These are phyloP conservation scores for Pampusana beccarii DNA, from an alignment of 2,113 vertebrate species.

Conservation along the genomic window DNA sequence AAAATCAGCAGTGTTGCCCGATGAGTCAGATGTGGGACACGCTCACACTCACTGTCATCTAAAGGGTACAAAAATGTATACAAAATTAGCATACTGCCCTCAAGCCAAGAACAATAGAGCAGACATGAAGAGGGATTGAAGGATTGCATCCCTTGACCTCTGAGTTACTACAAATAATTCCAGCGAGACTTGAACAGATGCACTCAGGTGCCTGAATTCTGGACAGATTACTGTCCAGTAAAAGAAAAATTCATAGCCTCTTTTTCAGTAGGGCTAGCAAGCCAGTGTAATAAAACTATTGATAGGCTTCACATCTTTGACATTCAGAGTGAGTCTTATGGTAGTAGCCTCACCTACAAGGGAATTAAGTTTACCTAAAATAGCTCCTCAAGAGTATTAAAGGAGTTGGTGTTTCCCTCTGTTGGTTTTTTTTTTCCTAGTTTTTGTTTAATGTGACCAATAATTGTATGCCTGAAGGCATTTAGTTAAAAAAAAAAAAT, in stretches of 20 bases:
- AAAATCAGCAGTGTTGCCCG: neutral
- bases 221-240: neutral
- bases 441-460: conserved; percentile 21
- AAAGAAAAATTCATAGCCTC: neutral
- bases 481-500: conserved; percentile 1
- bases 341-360: neutral
- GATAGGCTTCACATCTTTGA: neutral
- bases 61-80: neutral
- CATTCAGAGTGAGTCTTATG: neutral
- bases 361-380: conserved; percentile 10
- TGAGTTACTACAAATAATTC: neutral
- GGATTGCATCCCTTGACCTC: neutral
- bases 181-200: neutral
- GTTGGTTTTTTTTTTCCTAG: neutral
- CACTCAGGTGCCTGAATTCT: neutral
- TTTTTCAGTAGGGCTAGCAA: neutral
- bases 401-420: neutral
- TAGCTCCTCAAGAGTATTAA: neutral
- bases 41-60: neutral
- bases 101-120: neutral
- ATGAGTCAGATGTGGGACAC: neutral
- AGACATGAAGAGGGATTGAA: neutral
- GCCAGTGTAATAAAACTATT: neutral
- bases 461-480: conserved; percentile 28
- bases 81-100: neutral